Conservation (phyloP, 2,888 invertebrate species). For the Aphrophora alni region DNA sequence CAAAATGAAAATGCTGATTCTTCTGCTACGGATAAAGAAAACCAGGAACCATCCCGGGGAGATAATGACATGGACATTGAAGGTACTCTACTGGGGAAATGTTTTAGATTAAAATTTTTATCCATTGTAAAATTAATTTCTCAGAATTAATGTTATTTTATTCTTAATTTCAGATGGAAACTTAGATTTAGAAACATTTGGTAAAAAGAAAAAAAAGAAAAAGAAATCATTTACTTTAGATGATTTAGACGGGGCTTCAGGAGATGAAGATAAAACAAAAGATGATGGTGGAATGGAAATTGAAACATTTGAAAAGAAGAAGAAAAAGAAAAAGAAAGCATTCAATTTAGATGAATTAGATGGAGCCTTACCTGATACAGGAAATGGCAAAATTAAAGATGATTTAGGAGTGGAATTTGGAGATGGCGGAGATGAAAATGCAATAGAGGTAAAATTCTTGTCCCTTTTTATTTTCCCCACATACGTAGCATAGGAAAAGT, state of each 20-base stretch:
- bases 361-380: slow-evolving; percentile 71
- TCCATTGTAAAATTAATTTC: neutral
- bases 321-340: slow-evolving; percentile 82
- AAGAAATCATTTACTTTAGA: slow-evolving; percentile 88
- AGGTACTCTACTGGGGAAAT: slow-evolving; percentile 39
- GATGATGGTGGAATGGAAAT: slow-evolving; percentile 57
- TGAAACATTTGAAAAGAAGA: slow-evolving; percentile 87
- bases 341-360: slow-evolving; percentile 89
- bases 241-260: slow-evolving; percentile 74
- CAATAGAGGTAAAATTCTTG: slow-evolving; percentile 46
- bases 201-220: slow-evolving; percentile 78
- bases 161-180: slow-evolving; percentile 22
- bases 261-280: neutral
- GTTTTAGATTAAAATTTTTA: neutral
- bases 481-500: too few species aligned
- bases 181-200: slow-evolving; percentile 74
- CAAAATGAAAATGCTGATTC: slow-evolving; percentile 66
- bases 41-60: slow-evolving; percentile 63
- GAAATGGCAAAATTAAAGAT: slow-evolving; percentile 50
- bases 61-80: slow-evolving; percentile 72
- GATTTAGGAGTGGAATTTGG: slow-evolving; percentile 46
- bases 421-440: slow-evolving; percentile 48
- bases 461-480: too few species aligned
- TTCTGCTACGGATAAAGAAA: slow-evolving; percentile 60
- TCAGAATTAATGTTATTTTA: neutral